Conservation (phyloP, 2,113 vertebrate genomes). For the Heptranchias perlo region DNA sequence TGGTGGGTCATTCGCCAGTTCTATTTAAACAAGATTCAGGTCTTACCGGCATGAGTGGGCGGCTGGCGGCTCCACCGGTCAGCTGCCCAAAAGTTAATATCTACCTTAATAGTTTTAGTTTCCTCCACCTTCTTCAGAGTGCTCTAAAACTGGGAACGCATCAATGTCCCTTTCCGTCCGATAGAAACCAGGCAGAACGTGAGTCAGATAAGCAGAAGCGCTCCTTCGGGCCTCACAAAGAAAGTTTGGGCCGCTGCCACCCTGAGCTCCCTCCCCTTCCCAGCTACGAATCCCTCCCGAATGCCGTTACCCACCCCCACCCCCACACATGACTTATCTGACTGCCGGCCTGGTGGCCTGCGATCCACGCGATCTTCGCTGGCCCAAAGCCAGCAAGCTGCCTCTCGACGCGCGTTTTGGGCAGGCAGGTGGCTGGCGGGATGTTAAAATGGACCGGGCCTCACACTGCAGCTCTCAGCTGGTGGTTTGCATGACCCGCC, state of each 20-base stretch:
- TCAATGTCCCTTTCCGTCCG: not conserved
- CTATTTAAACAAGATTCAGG: not conserved
- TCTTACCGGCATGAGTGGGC: not conserved
- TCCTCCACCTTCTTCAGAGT: not conserved
- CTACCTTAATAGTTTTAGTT: not conserved
- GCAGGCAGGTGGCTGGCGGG: not conserved
- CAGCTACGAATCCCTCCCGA: too few species aligned
- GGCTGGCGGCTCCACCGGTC: not conserved
- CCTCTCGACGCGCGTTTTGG: not conserved
- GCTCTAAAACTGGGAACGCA: not conserved
- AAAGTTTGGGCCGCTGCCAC: not conserved
- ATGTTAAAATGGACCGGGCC: not conserved
- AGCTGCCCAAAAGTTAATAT: not conserved
- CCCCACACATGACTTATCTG: not conserved
- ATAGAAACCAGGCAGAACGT: too few species aligned
- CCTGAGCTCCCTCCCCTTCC: not conserved
- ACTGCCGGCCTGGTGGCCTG: not conserved
- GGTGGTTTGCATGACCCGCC: not conserved
- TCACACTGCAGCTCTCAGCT: not conserved
- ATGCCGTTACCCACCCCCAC: not conserved
- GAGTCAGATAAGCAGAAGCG: too few species aligned
- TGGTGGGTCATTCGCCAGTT: not conserved
- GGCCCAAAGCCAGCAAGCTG: not conserved
- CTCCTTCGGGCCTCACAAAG: not conserved
- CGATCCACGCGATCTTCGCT: not conserved